phyloP scores from a whole-genome alignment of 2,797 vertebrate species.

The Paedocypris micromegethes region DNA sequence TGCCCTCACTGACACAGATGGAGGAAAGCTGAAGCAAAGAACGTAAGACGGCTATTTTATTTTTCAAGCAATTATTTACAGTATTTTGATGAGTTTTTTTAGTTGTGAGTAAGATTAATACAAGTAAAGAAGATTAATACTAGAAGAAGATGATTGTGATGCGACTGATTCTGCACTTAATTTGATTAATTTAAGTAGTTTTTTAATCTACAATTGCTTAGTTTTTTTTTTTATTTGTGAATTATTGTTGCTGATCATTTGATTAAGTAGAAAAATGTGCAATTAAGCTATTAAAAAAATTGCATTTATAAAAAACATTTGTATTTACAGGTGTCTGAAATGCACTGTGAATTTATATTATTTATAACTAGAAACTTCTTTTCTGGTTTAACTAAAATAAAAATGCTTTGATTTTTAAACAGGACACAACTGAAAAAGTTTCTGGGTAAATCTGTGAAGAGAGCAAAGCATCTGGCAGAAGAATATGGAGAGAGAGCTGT shows the following conservation, averaged over 20 bases:
- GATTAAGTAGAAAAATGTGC: too few relatives aligned
- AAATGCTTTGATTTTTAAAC: constrained; percentile 20
- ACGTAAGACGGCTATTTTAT: constrained; percentile 73
- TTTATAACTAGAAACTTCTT: neutral
- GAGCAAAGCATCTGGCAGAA: constrained; percentile 91
- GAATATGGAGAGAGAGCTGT: constrained; percentile 96
- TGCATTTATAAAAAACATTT: too few relatives aligned
- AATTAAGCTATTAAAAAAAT: too few relatives aligned
- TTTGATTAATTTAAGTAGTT: too few relatives aligned
- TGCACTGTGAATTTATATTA: too few relatives aligned
- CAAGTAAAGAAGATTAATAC: too few relatives aligned
- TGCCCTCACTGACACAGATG: constrained; percentile 82
- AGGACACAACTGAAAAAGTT: constrained; percentile 97
- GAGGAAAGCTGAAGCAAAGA: constrained; percentile 94
- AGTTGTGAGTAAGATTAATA: neutral
- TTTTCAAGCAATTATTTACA: neutral
- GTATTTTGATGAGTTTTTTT: neutral
- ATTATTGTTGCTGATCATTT: too few relatives aligned
- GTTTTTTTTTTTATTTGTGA: too few relatives aligned
- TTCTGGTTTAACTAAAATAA: neutral
- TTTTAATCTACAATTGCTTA: too few relatives aligned
- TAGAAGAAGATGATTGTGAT: too few relatives aligned
- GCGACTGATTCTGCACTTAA: too few relatives aligned
- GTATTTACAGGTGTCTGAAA: too few relatives aligned
- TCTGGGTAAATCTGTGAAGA: constrained; percentile 93